Conservation (phyloP, 2,113 vertebrate species). For the Xyliphius kryptos region DNA sequence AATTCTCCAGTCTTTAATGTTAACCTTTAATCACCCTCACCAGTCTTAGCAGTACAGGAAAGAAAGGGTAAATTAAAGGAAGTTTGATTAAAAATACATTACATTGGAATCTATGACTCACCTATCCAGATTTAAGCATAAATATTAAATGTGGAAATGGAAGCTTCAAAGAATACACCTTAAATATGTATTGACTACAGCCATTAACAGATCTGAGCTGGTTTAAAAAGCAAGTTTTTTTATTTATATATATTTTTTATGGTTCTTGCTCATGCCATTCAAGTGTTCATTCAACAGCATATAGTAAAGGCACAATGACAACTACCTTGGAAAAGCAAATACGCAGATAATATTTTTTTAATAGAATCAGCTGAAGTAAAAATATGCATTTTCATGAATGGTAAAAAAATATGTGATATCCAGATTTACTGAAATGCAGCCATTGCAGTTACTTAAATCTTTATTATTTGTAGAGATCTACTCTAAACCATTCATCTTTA, state of each 20-base stretch:
- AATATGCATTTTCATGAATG: no score
- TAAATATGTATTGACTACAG: conserved; percentile 9
- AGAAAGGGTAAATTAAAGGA: conserved; percentile 4
- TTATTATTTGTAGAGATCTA: conserved; percentile 41
- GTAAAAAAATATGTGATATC: conserved; percentile 3
- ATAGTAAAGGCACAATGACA: conserved; percentile 10
- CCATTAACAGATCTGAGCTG: neutral
- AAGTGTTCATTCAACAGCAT: conserved; percentile 10
- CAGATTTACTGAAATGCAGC: conserved; percentile 46
- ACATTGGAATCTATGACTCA: neutral
- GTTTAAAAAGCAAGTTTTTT: neutral
- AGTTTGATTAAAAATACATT: conserved; percentile 24
- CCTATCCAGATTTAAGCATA: conserved; percentile 14
- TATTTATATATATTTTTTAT: no score
- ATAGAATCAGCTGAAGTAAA: no score
- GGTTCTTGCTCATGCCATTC: neutral
- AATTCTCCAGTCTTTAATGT: conserved; percentile 16
- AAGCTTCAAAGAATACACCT: conserved; percentile 16
- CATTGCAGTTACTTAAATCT: conserved; percentile 46
- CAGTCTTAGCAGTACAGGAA: conserved; percentile 6
- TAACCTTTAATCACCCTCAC: conserved; percentile 2
- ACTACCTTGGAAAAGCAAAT: neutral
- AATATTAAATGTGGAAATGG: conserved; percentile 26
- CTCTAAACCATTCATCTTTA: no score
- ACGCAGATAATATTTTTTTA: no score